Evolutionary conservation across 2,888 invertebrate genomes (phyloP).

Genomic region (Melanophora roralis): DNA sequence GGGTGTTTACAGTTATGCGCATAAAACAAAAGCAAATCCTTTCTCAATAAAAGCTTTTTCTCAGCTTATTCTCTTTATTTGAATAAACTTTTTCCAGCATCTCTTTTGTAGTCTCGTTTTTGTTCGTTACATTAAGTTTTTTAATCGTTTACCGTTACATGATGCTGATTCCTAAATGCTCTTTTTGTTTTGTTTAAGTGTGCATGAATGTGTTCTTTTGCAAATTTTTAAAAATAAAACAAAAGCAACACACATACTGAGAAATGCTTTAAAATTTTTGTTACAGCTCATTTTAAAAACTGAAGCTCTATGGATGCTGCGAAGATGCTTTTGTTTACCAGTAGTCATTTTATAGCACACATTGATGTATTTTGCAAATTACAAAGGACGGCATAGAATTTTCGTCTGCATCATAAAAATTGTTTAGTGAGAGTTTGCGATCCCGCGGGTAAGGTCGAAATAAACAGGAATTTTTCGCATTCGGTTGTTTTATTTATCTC

Average conservation of each 20-base stretch:
- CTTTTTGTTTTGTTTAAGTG: not conserved
- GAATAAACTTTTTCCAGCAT: not conserved
- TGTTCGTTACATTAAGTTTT: constrained; percentile 5
- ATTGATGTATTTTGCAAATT: constrained; percentile 35
- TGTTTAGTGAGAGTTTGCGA: constrained; percentile 77
- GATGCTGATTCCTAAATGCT: not conserved
- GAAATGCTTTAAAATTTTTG: constrained; percentile 25
- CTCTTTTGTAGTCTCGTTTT: constrained; percentile 26
- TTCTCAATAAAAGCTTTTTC: not conserved
- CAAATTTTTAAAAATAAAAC: not conserved
- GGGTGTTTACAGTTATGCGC: constrained; percentile 15
- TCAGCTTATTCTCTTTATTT: constrained; percentile 1
- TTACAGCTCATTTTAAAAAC: constrained; percentile 7
- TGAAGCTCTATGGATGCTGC: constrained; percentile 22
- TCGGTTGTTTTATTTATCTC: constrained; percentile 13
- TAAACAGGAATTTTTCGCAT: constrained; percentile 68
- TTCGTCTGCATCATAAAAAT: constrained; percentile 75
- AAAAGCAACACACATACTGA: not conserved
- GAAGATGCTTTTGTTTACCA: constrained; percentile 27
- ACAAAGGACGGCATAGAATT: constrained; percentile 63
- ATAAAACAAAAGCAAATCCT: not conserved
- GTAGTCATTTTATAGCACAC: constrained; percentile 22
- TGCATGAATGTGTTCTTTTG: not conserved
- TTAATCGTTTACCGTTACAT: constrained; percentile 15
- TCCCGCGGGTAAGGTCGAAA: constrained; percentile 77